A percentile compares a stretch with the other conserved stretches of the same genome.
Conservation (phyloP, 1,140 invertebrate genomes). For the Zaprionus vittiger region DNA sequence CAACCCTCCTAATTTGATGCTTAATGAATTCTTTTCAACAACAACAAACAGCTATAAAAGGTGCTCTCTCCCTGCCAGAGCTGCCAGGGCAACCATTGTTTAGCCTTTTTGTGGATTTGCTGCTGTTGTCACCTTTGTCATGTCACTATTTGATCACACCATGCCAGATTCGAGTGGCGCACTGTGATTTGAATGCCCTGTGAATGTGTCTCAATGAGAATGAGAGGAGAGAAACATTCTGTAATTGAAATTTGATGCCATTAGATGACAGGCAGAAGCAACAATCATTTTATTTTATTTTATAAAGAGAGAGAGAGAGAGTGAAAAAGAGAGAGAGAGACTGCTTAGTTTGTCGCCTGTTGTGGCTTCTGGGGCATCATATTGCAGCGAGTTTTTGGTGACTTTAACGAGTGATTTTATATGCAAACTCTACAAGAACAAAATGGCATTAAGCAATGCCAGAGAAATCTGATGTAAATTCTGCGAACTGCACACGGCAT, state of each 20-base stretch:
- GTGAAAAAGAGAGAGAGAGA: neutral
- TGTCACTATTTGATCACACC: slow-evolving; percentile 69
- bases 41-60: slow-evolving; percentile 49
- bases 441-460: slow-evolving; percentile 62
- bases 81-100: slow-evolving; percentile 68
- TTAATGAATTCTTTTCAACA: slow-evolving; percentile 72
- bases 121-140: slow-evolving; percentile 75
- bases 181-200: slow-evolving; percentile 21
- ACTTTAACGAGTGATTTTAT: slow-evolving; percentile 50
- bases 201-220: slow-evolving; percentile 40
- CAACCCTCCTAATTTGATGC: slow-evolving; percentile 78
- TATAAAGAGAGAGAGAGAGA: neutral
- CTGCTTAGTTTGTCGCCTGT: slow-evolving; percentile 20
- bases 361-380: slow-evolving; percentile 29
- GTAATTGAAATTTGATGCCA: slow-evolving; percentile 83
- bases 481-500: slow-evolving; percentile 64
- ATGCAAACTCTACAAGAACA: slow-evolving; percentile 42
- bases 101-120: slow-evolving; percentile 79
- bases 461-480: slow-evolving; percentile 79
- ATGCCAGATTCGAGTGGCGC: neutral
- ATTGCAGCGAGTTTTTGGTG: slow-evolving; percentile 48
- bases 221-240: slow-evolving; percentile 56
- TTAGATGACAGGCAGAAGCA: slow-evolving; percentile 66
- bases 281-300: slow-evolving; percentile 37
- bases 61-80: slow-evolving; percentile 37